Percentiles rank a stretch among this genome's conserved stretches.
These are phyloP conservation scores for Ivindomyrus marchei DNA, from an alignment of 2,113 vertebrate genomes.

Conservation along the genomic window DNA sequence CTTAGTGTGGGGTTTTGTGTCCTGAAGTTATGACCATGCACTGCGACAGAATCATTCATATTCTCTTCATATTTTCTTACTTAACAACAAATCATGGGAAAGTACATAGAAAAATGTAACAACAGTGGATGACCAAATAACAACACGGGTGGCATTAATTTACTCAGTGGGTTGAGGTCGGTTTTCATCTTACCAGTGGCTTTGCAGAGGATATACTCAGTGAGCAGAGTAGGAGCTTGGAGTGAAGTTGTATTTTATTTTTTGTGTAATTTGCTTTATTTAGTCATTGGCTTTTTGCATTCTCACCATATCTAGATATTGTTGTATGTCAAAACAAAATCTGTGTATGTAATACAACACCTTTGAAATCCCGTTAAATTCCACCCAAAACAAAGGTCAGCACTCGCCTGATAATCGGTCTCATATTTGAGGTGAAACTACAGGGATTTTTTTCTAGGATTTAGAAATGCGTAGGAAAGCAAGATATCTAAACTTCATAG, in stretches of 20 bases:
- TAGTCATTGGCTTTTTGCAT: background rate
- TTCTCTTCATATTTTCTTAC: background rate
- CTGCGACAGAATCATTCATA: background rate
- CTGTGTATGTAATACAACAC: background rate
- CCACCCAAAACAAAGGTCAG: background rate
- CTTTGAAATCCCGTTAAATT: background rate
- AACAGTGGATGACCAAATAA: background rate
- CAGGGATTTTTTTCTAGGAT: background rate
- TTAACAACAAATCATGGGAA: background rate
- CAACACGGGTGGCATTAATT: background rate
- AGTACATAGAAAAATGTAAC: background rate
- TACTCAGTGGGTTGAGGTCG: background rate
- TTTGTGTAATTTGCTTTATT: background rate
- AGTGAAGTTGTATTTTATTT: background rate
- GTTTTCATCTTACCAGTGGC: background rate
- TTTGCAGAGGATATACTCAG: background rate
- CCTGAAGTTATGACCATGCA: background rate
- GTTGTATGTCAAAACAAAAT: background rate
- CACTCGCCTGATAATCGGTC: background rate
- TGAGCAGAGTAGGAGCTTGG: background rate
- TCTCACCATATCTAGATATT: background rate
- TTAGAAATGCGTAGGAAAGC: background rate
- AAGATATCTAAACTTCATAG: background rate
- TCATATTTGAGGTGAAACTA: background rate
- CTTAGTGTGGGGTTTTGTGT: background rate